Conservation (phyloP, 2,888 invertebrate species). For the Drosophila anomalipes region DNA sequence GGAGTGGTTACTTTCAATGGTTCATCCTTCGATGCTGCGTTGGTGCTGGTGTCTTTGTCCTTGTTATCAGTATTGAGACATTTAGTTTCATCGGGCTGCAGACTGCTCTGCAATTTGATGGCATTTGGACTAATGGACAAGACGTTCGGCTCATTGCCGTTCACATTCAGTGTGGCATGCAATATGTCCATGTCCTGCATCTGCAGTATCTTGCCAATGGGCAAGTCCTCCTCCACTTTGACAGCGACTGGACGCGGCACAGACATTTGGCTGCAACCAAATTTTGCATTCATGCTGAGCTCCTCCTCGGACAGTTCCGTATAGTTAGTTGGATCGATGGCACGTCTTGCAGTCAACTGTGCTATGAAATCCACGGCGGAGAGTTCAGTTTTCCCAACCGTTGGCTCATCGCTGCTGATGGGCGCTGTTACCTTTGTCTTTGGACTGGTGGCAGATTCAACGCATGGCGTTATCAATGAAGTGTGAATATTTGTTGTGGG, state of each 20-base stretch:
- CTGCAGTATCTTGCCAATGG: constrained; percentile 68
- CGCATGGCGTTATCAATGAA: constrained; percentile 8
- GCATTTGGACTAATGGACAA: constrained; percentile 71
- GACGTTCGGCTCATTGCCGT: constrained; percentile 57
- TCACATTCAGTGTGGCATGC: constrained; percentile 66
- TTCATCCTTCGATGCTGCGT: neutral
- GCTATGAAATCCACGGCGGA: constrained; percentile 82
- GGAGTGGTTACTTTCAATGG: neutral
- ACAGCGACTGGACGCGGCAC: neutral
- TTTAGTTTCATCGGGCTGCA: neutral
- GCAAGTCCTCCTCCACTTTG: constrained; percentile 41
- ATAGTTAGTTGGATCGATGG: constrained; percentile 48
- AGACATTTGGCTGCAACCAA: constrained; percentile 25
- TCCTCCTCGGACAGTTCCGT: constrained; percentile 78
- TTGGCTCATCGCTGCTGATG: neutral
- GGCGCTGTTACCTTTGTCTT: neutral
- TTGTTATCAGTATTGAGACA: neutral
- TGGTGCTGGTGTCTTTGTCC: neutral
- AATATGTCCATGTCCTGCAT: constrained; percentile 68
- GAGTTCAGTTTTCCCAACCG: constrained; percentile 21
- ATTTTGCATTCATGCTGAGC: constrained; percentile 70
- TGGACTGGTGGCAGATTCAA: neutral
- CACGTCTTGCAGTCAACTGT: constrained; percentile 57
- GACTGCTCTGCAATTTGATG: constrained; percentile 45
- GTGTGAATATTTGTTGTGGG: neutral